Conservation (phyloP, 2,797 vertebrate species). For the Meda fulgida region DNA sequence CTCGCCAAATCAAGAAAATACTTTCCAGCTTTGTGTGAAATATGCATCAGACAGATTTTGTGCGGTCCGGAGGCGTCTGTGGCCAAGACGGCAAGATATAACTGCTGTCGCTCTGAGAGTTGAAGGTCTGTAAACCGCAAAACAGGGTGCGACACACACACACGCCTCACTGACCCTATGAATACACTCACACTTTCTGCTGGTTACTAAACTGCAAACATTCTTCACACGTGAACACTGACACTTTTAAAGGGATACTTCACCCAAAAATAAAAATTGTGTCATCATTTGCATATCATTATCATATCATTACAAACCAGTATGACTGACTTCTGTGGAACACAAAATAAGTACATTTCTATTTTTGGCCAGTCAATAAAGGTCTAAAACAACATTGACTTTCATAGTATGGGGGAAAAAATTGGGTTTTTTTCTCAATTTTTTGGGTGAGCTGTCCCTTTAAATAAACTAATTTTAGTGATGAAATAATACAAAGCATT, state of each 20-base stretch:
- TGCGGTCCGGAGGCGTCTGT: background rate
- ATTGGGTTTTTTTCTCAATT: too few relatives aligned
- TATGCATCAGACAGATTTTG: background rate
- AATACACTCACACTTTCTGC: background rate
- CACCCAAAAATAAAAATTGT: background rate
- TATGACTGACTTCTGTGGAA: background rate
- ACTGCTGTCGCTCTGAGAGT: conserved; percentile 20
- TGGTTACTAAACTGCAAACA: conserved; percentile 22
- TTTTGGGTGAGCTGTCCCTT: background rate
- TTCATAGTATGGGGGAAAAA: background rate
- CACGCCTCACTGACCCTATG: conserved; percentile 9
- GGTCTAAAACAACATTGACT: background rate
- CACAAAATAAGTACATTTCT: too few relatives aligned
- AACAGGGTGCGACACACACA: conserved; percentile 22
- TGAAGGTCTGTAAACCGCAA: conserved; percentile 42
- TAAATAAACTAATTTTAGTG: background rate
- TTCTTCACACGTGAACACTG: conserved; percentile 1
- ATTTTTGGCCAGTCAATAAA: background rate
- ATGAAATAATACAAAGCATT: background rate
- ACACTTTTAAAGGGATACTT: background rate
- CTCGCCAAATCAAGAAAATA: conserved; percentile 8
- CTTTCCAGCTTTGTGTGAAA: background rate
- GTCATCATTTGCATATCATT: background rate
- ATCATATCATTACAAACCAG: too few relatives aligned
- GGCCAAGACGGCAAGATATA: conserved; percentile 19